These are phyloP conservation scores for Cataglyphis hispanica DNA, from an alignment of 1,140 invertebrate genomes.

Conservation along the genomic window DNA sequence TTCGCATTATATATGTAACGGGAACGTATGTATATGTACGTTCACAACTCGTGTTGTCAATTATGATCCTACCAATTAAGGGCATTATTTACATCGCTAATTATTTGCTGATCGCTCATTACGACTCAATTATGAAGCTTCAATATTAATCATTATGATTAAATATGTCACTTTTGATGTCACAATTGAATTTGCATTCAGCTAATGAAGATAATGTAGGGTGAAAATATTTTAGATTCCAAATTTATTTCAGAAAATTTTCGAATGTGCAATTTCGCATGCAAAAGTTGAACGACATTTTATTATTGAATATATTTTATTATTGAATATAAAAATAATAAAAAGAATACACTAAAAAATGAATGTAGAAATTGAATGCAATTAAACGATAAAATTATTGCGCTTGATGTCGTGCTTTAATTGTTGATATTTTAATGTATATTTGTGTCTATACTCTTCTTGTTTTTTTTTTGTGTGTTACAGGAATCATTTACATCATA, in stretches of 20 bases:
- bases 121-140: background rate
- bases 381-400: background rate
- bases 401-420: background rate
- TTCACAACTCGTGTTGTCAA: background rate
- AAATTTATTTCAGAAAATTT: no score
- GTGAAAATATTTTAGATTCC: background rate
- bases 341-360: no score
- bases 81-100: background rate
- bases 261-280: no score
- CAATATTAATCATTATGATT: background rate
- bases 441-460: background rate
- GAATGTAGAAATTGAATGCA: no score
- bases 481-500: slow-evolving; percentile 91
- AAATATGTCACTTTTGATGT: background rate
- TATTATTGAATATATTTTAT: no score
- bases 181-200: background rate
- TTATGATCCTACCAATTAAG: slow-evolving; percentile 12
- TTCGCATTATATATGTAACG: background rate
- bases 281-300: no score
- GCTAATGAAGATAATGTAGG: background rate
- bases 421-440: background rate
- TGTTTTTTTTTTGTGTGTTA: slow-evolving; percentile 62
- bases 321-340: no score
- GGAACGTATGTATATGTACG: background rate
- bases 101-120: background rate